Percentiles rank a stretch among this genome's conserved stretches.
Conservation (phyloP, 2,113 vertebrate species). For the Uropsilus gracilis region DNA sequence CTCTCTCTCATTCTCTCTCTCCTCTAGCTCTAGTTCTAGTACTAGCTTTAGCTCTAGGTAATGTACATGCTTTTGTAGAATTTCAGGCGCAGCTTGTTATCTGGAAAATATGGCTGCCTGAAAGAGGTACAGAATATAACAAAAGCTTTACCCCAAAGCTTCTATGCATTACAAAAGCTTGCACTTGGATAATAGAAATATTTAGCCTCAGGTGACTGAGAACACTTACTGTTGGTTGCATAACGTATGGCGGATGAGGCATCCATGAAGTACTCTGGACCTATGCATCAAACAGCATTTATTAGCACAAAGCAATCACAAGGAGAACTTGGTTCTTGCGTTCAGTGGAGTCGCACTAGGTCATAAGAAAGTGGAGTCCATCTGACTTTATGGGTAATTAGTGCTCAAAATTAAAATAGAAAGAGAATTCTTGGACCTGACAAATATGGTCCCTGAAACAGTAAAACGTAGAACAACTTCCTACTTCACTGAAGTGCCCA, state of each 20-base stretch:
- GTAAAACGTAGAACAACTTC: constrained; percentile 4
- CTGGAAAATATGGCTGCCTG: constrained; percentile 49
- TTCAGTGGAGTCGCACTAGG: constrained; percentile 67
- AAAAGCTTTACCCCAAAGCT: constrained; percentile 69
- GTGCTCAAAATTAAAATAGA: constrained; percentile 34
- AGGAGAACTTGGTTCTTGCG: constrained; percentile 65
- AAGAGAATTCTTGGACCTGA: background rate
- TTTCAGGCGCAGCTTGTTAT: constrained; percentile 54
- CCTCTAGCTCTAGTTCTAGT: background rate
- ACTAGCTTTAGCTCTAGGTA: background rate
- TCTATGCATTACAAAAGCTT: constrained; percentile 59
- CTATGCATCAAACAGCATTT: constrained; percentile 88
- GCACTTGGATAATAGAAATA: constrained; percentile 79
- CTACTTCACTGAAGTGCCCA: background rate
- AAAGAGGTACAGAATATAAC: constrained; percentile 32
- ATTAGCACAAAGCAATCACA: constrained; percentile 85
- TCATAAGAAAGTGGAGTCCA: constrained; percentile 69
- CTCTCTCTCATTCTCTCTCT: background rate
- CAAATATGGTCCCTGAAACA: constrained; percentile 3
- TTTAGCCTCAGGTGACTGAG: constrained; percentile 81
- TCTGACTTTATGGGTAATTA: constrained; percentile 46
- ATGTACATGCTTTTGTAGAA: constrained; percentile 34
- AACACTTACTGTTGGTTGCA: constrained; percentile 98
- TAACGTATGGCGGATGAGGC: constrained; percentile 99
- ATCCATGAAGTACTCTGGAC: constrained; percentile 99